Conservation (phyloP, 2,113 vertebrate genomes). For the Brachyhypopomus gauderio region DNA sequence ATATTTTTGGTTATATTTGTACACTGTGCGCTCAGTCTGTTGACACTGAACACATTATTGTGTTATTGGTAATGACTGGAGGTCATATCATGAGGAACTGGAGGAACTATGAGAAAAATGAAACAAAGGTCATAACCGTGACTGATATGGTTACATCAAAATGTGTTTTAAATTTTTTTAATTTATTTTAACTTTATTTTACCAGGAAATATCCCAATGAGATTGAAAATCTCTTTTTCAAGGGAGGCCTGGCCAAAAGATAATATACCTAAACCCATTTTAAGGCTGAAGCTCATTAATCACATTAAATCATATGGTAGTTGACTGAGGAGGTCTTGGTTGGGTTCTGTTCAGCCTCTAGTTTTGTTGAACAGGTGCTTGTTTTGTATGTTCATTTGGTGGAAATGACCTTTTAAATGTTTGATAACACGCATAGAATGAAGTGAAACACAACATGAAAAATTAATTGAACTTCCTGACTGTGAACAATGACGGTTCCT, state of each 20-base stretch:
- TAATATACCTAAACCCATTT: neutral
- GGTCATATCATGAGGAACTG: neutral
- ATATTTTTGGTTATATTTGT: neutral
- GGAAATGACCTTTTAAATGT: conserved; percentile 6
- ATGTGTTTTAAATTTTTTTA: no score
- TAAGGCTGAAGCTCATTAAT: neutral
- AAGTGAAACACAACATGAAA: neutral
- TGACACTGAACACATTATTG: neutral
- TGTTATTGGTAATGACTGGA: neutral
- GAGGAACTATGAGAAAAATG: neutral
- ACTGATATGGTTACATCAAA: neutral
- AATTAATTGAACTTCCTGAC: conserved; percentile 2
- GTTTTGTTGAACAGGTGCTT: neutral
- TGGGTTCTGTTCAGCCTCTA: no score
- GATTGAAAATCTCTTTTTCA: no score
- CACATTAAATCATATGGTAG: neutral
- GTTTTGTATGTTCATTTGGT: neutral
- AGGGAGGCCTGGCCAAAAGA: no score
- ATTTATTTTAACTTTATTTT: no score
- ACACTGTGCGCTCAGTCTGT: neutral
- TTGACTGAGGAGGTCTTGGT: neutral
- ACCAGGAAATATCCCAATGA: no score
- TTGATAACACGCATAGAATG: neutral
- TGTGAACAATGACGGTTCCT: neutral
- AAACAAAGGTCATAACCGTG: neutral